Conservation (phyloP, 2,888 invertebrate species). For the Lasiommata megera region DNA sequence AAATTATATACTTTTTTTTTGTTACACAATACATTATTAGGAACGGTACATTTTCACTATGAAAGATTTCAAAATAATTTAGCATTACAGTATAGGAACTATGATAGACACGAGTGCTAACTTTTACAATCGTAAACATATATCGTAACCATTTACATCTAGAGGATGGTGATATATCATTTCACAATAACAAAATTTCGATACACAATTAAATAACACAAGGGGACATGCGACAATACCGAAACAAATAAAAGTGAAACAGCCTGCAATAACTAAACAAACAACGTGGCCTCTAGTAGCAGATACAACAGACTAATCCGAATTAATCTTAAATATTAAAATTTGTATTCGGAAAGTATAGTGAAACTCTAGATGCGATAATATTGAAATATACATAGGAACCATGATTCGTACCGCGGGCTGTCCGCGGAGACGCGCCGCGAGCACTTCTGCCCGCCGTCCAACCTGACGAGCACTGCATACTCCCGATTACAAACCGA, state of each 20-base stretch:
- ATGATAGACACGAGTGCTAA: constrained; percentile 78
- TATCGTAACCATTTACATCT: constrained; percentile 59
- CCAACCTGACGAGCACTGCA: constrained; percentile 51
- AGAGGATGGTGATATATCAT: constrained; percentile 43
- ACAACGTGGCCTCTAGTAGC: constrained; percentile 75
- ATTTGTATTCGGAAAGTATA: constrained; percentile 82
- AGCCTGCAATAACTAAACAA: constrained; percentile 63
- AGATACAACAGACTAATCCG: constrained; percentile 79
- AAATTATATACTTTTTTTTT: constrained; percentile 58
- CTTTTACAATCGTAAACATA: constrained; percentile 71
- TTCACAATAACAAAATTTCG: constrained; percentile 59
- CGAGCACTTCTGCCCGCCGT: constrained; percentile 70
- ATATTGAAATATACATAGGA: constrained; percentile 83
- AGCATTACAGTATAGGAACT: constrained; percentile 80
- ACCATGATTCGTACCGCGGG: constrained; percentile 81
- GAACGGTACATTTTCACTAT: constrained; percentile 80
- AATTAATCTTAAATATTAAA: constrained; percentile 81
- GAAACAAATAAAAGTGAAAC: constrained; percentile 44
- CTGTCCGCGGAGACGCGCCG: constrained; percentile 76
- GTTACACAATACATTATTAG: constrained; percentile 75
- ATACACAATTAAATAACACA: constrained; percentile 41
- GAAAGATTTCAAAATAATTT: constrained; percentile 79
- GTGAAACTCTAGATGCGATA: constrained; percentile 81
- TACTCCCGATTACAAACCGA: constrained; percentile 59
- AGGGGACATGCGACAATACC: constrained; percentile 48